Evolutionary conservation across 2,797 vertebrate genomes (phyloP).

Genomic region (Phrynocephalus forsythii): DNA sequence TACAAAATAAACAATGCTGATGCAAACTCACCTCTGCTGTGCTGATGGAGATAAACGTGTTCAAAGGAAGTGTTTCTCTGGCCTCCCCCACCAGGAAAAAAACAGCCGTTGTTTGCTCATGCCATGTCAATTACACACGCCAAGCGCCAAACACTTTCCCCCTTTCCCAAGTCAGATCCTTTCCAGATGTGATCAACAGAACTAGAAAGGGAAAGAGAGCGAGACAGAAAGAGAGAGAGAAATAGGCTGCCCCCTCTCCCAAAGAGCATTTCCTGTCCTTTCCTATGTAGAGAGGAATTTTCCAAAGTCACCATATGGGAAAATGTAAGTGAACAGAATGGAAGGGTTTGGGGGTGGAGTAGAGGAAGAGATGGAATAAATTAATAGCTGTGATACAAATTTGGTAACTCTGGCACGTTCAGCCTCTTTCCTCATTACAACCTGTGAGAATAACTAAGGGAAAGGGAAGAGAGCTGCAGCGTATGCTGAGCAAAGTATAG

Average conservation of each 20-base stretch:
- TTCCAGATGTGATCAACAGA: slow-evolving; percentile 87
- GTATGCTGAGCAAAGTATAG: slow-evolving; percentile 24
- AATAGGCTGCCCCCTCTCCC: slow-evolving; percentile 72
- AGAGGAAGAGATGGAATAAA: slow-evolving; percentile 53
- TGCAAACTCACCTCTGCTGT: slow-evolving; percentile 72
- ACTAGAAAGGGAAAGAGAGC: slow-evolving; percentile 49
- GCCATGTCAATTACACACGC: slow-evolving; percentile 76
- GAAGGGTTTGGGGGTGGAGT: neutral
- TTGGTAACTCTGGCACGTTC: slow-evolving; percentile 51
- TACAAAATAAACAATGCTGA: slow-evolving; percentile 42
- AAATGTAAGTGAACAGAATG: slow-evolving; percentile 65
- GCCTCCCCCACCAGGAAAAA: slow-evolving; percentile 48
- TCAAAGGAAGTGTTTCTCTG: slow-evolving; percentile 65
- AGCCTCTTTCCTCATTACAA: slow-evolving; percentile 61
- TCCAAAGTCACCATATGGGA: slow-evolving; percentile 75
- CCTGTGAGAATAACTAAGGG: slow-evolving; percentile 12
- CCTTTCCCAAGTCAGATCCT: slow-evolving; percentile 81
- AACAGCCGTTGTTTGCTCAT: slow-evolving; percentile 76
- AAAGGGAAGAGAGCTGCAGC: slow-evolving; percentile 32
- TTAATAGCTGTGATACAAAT: slow-evolving; percentile 58
- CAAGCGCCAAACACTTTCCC: slow-evolving; percentile 62
- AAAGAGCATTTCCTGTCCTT: slow-evolving; percentile 78
- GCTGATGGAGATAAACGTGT: slow-evolving; percentile 64
- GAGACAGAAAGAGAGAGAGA: slow-evolving; percentile 17
- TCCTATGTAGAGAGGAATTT: slow-evolving; percentile 76